Base-by-base conservation (phyloP, 2,113 vertebrate genomes). In the Dendropsophus ebraccatus region DNA sequence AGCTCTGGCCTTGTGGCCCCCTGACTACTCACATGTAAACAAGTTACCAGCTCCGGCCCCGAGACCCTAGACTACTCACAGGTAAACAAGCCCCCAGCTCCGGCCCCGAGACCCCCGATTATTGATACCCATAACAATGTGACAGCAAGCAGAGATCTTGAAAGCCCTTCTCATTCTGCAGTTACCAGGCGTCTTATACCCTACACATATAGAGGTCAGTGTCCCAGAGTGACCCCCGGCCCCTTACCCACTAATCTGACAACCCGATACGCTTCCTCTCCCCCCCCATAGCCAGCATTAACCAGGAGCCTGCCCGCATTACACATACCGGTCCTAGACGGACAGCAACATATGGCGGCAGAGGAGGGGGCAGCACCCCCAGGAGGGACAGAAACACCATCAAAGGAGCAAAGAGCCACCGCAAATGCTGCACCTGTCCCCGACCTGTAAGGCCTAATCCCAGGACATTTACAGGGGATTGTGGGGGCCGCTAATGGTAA, bases 371-470 rank as follows among this genome's bases (percentile, higher is more conserved):
- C 32, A 0, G 28, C 13, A 8, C 49, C 37, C 81, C 67, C 62
- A 52, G 67, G 81, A 79, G 62, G 83, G 23, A 21, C n/a, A 25
- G n/a, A 21, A 85, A 7, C 75, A 3, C 25, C 84, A 47, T 86
- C 84, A 86, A 86, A 86, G 84, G 67, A 37, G 16, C 41, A 23
- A 70, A 37, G 62, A 23, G 1, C 50, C 9, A 81, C 49, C n/a
- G 28, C 77, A 86, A 80, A 37, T 6, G 0, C 32, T 74, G 77
- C 84, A 86, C 84, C 84, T 86, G 84, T 86, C 60, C 41, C 35
- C 17, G 60, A 86, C 84, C 84, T 81, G 84, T 49, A 81, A 60
- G 25, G 47, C 84, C 80, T 86, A 86, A 86, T 86, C 84, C 84
- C 0, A 52, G 14, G 10, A 30, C 84, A 65, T 85, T 85, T 78